Conservation (phyloP, 2,113 vertebrate species). For the Diadophis punctatus region DNA sequence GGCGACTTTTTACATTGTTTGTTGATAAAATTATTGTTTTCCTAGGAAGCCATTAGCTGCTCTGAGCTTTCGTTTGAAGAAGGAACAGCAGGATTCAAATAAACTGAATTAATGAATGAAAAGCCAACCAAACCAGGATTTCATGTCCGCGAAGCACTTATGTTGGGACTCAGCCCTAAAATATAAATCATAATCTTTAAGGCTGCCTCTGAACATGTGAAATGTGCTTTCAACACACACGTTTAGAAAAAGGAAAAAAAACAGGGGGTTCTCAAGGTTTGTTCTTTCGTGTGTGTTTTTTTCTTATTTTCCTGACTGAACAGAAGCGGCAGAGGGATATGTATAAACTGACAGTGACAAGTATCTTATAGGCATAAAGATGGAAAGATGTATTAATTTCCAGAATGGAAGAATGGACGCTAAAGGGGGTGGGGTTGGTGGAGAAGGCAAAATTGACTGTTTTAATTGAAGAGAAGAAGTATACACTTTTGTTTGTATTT, state of each 20-base stretch:
- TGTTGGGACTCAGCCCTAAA: neutral
- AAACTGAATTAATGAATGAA: neutral
- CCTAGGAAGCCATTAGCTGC: neutral
- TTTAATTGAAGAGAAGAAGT: neutral
- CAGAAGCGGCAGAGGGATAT: neutral
- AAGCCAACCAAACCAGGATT: neutral
- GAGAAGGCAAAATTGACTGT: neutral
- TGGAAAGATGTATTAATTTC: neutral
- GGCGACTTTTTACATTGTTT: neutral
- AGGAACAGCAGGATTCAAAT: neutral
- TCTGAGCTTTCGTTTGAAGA: neutral
- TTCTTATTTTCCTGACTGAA: neutral
- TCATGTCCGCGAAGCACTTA: neutral
- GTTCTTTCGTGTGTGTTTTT: neutral
- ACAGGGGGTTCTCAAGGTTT: neutral
- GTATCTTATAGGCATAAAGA: neutral
- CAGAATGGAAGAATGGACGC: neutral
- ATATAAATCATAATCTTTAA: neutral
- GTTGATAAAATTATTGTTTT: neutral
- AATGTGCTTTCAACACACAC: neutral
- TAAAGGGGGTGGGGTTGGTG: neutral
- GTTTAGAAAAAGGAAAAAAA: neutral
- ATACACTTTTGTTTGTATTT: neutral
- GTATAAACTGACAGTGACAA: neutral
- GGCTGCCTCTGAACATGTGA: neutral